A percentile compares a stretch with the other conserved stretches of the same genome.
phyloP scores from a whole-genome alignment of 2,113 vertebrate species.

The Albula goreensis region DNA sequence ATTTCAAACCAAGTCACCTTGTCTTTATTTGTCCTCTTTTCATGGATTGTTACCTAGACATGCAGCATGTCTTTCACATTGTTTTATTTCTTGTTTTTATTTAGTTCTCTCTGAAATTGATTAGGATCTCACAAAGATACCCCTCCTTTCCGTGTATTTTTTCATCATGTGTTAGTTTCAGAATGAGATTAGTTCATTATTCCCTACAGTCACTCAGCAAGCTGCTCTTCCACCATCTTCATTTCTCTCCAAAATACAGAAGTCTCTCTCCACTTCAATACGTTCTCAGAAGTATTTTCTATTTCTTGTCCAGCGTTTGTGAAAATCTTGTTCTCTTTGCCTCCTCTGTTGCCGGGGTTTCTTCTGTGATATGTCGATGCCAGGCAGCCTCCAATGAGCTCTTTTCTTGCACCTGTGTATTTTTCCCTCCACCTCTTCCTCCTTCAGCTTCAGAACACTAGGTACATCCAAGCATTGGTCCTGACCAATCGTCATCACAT shows the following conservation, averaged over 20 bases:
- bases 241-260: neutral
- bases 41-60: conserved; percentile 16
- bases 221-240: neutral
- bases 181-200: conserved; percentile 33
- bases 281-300: neutral
- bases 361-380: neutral
- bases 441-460: neutral
- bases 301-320: conserved; percentile 10
- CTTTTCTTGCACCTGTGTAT: neutral
- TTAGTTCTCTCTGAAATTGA: conserved; percentile 20
- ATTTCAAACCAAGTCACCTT: neutral
- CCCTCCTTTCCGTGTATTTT: neutral
- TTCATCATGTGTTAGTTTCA: conserved; percentile 34
- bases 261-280: neutral
- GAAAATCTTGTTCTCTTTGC: neutral
- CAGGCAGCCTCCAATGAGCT: neutral
- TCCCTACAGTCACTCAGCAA: neutral
- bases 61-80: neutral
- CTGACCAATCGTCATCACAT: neutral
- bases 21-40: conserved; percentile 25
- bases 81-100: neutral
- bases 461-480: conserved; percentile 10
- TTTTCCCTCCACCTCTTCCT: neutral
- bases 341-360: too few relatives aligned
- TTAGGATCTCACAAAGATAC: neutral